Conservation (phyloP, 2,797 vertebrate genomes). For the Hypotaenidia philippensis region DNA sequence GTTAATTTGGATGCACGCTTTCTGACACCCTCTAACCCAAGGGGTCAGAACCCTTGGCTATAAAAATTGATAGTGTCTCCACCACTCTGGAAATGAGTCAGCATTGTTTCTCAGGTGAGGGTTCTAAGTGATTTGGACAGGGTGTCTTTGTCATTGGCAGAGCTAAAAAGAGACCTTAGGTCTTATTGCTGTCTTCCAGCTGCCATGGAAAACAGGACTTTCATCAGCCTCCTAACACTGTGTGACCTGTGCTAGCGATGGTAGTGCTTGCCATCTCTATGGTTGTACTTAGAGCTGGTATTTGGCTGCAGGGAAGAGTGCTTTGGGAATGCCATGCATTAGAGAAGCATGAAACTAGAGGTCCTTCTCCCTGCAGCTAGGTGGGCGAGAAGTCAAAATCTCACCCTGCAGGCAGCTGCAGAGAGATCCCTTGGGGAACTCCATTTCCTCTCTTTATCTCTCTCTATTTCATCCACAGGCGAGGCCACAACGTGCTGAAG, state of each 20-base stretch:
- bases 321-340: not conserved
- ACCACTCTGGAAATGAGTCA: not conserved
- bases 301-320: not conserved
- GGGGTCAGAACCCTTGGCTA: not conserved
- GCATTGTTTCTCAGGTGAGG: not conserved
- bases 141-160: not conserved
- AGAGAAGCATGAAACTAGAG: not conserved
- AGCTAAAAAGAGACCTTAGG: not conserved
- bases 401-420: not conserved
- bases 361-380: not conserved
- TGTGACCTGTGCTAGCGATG: not conserved
- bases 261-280: not conserved
- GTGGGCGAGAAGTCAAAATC: not conserved
- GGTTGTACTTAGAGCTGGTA: not conserved
- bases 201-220: not conserved
- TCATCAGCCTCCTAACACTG: not conserved
- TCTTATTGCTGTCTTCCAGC: not conserved
- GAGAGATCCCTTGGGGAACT: not conserved
- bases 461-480: constrained; percentile 76
- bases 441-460: not conserved
- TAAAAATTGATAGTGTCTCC: not conserved
- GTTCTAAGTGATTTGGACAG: not conserved
- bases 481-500: constrained; percentile 94
- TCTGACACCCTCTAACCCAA: not conserved
- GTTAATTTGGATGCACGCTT: not conserved